phyloP scores from a whole-genome alignment of 2,888 invertebrate species.

The Micoletzkya japonica region DNA sequence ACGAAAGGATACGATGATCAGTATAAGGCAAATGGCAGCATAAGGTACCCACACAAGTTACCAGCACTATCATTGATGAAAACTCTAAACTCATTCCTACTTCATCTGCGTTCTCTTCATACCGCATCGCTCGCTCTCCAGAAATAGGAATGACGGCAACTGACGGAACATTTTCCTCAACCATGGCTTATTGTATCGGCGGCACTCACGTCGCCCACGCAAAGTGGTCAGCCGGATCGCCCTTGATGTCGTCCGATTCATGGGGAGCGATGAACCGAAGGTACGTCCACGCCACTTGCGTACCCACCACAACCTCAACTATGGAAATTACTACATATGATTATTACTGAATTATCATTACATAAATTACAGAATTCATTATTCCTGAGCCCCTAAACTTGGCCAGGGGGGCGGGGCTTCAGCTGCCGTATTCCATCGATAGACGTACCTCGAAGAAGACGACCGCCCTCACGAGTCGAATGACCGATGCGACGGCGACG shows the following conservation, averaged over 20 bases:
- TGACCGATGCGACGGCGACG: conserved; percentile 34
- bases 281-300: conserved; percentile 60
- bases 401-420: too few relatives aligned
- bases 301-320: conserved; percentile 44
- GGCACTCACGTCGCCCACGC: conserved; percentile 56
- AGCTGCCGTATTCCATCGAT: neutral
- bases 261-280: conserved; percentile 56
- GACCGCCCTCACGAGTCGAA: conserved; percentile 35
- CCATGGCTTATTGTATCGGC: too few relatives aligned
- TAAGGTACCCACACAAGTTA: too few relatives aligned
- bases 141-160: too few relatives aligned
- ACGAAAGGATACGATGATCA: too few relatives aligned
- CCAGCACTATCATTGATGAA: too few relatives aligned
- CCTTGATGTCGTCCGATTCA: conserved; percentile 47
- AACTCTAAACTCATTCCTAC: too few relatives aligned
- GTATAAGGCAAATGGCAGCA: too few relatives aligned
- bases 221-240: conserved; percentile 60
- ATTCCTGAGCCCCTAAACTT: neutral
- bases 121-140: too few relatives aligned
- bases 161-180: too few relatives aligned
- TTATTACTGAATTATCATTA: neutral
- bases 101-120: too few relatives aligned
- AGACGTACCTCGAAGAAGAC: conserved; percentile 30
- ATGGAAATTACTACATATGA: neutral
- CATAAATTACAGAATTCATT: neutral